Evolutionary conservation across 1,140 invertebrate species (phyloP).

Genomic region (Drosophila repleta): DNA sequence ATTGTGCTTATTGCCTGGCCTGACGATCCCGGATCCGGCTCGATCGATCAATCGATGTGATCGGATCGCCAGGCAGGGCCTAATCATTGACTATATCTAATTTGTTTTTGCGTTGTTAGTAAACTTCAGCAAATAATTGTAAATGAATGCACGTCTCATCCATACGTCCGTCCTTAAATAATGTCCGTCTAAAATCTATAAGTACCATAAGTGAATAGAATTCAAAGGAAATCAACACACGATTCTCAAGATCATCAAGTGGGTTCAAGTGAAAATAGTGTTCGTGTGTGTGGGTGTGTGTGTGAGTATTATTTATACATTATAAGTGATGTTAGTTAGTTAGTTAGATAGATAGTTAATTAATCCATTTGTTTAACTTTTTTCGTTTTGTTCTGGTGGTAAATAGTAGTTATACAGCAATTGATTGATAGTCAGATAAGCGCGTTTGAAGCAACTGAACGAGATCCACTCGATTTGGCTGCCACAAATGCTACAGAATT

Average conservation of each 20-base stretch:
- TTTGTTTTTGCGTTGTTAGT: conserved; percentile 58
- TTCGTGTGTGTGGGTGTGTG: too few relatives aligned
- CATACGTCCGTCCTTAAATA: conserved; percentile 63
- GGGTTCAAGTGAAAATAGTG: conserved; percentile 44
- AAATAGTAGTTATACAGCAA: conserved; percentile 57
- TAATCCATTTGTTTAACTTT: not conserved
- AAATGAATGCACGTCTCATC: conserved; percentile 55
- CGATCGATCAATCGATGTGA: too few relatives aligned
- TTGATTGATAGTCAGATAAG: conserved; percentile 45
- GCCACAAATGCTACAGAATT: conserved; percentile 43
- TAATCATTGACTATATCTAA: conserved; percentile 54
- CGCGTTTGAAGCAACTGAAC: conserved; percentile 15
- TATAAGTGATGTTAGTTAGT: conserved; percentile 26
- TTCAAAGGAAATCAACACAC: conserved; percentile 18
- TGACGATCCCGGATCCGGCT: conserved; percentile 13
- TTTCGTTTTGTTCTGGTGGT: conserved; percentile 41
- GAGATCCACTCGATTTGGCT: conserved; percentile 1
- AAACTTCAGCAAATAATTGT: conserved; percentile 77
- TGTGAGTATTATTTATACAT: conserved; percentile 60
- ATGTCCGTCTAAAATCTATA: conserved; percentile 28
- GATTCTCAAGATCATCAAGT: conserved; percentile 5
- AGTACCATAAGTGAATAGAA: conserved; percentile 20
- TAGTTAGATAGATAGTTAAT: too few relatives aligned
- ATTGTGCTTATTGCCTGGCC: conserved; percentile 52
- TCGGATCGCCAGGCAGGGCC: conserved; percentile 14